Evolutionary conservation across 2,888 invertebrate genomes (phyloP).

Genomic region (Limnephilus auricula): DNA sequence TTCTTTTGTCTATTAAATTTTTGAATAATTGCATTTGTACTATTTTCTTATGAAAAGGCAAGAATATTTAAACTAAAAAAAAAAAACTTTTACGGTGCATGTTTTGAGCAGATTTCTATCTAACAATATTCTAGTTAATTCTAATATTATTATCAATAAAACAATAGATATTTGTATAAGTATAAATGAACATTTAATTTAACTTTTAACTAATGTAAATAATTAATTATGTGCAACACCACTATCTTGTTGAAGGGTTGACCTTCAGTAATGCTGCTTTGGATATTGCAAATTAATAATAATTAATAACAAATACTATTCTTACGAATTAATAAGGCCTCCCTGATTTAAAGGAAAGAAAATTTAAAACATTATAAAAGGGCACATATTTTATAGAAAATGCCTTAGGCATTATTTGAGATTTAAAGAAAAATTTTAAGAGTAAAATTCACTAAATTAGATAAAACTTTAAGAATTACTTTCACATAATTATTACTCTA

Average conservation of each 20-base stretch:
- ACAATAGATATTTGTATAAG: neutral
- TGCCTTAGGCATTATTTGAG: neutral
- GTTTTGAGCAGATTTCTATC: neutral
- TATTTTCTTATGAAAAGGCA: neutral
- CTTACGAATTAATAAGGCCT: neutral
- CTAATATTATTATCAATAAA: neutral
- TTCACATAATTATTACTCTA: neutral
- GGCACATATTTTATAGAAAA: neutral
- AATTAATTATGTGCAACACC: neutral
- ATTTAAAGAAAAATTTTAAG: neutral
- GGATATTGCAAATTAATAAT: neutral
- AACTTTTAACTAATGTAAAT: neutral
- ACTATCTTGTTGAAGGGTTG: neutral
- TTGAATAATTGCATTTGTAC: neutral
- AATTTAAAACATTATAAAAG: neutral
- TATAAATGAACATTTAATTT: neutral
- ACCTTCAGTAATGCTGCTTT: neutral
- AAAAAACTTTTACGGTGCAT: neutral
- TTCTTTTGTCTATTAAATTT: neutral
- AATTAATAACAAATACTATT: neutral
- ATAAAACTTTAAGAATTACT: neutral
- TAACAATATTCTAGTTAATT: neutral
- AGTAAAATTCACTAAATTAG: neutral
- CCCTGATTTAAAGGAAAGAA: neutral
- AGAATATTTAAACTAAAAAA: neutral